phyloP scores from a whole-genome alignment of 2,888 invertebrate genomes.

The Philereme vetulata region DNA sequence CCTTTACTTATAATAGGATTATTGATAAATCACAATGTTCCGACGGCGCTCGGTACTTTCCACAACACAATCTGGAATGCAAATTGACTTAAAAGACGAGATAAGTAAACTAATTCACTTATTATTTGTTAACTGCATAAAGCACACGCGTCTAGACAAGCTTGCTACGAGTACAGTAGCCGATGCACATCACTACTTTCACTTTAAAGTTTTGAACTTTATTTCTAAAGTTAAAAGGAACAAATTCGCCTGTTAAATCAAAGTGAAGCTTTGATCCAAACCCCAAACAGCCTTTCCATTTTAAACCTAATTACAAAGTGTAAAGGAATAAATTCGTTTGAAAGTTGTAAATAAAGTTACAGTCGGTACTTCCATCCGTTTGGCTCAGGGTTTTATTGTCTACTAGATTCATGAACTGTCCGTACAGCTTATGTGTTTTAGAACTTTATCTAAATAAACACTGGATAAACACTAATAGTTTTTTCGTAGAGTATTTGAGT shows the following conservation, averaged over 20 bases:
- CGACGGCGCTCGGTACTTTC: slow-evolving; percentile 14
- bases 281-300: background rate
- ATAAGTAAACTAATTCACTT: slow-evolving; percentile 32
- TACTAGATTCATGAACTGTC: slow-evolving; percentile 36
- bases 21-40: slow-evolving; percentile 2
- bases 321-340: slow-evolving; percentile 17
- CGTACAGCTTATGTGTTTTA: slow-evolving; percentile 25
- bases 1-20: background rate
- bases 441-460: slow-evolving; percentile 25
- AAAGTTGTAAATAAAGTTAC: slow-evolving; percentile 23
- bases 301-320: slow-evolving; percentile 8
- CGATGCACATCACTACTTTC: slow-evolving; percentile 22
- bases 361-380: slow-evolving; percentile 28
- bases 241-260: background rate
- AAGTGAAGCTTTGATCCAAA: background rate
- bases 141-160: slow-evolving; percentile 40
- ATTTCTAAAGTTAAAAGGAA: background rate
- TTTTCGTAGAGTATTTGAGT: background rate
- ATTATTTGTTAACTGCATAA: slow-evolving; percentile 36
- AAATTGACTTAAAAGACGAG: slow-evolving; percentile 20
- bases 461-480: slow-evolving; percentile 8
- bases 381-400: slow-evolving; percentile 32
- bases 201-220: slow-evolving; percentile 8
- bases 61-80: slow-evolving; percentile 20
- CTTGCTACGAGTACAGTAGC: slow-evolving; percentile 21